Evolutionary conservation across 30 jellyfish, hydroid and myxozoan species (phyloP).

Genomic region (Chironex yamaguchii): DNA sequence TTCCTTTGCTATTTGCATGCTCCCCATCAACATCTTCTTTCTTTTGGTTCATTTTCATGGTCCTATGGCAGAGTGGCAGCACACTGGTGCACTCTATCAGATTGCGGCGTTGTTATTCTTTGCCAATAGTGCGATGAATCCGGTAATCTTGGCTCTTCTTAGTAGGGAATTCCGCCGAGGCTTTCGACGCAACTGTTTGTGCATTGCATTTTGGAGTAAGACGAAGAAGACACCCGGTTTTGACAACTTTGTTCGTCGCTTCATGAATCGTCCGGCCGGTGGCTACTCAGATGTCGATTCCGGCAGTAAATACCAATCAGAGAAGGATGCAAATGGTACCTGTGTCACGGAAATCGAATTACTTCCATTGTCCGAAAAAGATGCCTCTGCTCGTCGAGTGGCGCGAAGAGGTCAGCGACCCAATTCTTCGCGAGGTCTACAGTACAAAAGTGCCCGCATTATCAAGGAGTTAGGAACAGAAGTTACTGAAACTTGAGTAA

Average conservation of each 20-base stretch:
- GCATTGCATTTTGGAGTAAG: neutral
- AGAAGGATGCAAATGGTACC: neutral
- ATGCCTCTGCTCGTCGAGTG: no score
- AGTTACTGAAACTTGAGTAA: no score
- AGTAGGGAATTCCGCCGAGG: conserved; percentile 85
- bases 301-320: neutral
- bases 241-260: neutral
- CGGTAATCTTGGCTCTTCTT: conserved; percentile 80
- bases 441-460: no score
- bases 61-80: conserved; percentile 54
- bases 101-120: conserved; percentile 57
- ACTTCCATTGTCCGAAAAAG: neutral
- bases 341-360: neutral
- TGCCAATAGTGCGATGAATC: conserved; percentile 90
- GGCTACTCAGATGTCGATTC: neutral
- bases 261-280: neutral
- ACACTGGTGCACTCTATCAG: conserved; percentile 22
- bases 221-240: neutral
- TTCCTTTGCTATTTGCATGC: conserved; percentile 83
- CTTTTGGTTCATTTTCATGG: conserved; percentile 43
- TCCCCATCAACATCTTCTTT: conserved; percentile 86
- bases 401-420: no score
- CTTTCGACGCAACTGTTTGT: conserved; percentile 61
- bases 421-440: no score
- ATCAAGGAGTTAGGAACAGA: no score